Base-by-base conservation (phyloP, 1,140 invertebrate species). In the Drosophila ananassae region DNA sequence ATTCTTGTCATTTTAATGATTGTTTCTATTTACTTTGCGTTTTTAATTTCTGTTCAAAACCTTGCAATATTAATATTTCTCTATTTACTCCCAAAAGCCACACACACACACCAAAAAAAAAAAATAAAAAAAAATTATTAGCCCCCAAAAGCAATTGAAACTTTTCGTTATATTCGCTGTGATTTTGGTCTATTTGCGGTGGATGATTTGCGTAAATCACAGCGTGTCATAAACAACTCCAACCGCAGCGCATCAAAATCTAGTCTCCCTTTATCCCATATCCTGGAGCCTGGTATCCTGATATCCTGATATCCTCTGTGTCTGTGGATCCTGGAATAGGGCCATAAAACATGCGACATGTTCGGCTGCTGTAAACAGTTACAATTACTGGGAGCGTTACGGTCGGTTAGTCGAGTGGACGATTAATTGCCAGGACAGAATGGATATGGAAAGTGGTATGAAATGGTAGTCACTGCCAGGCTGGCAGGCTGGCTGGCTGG, bases 351-450 rank as follows among this genome's bases (percentile, higher is more conserved):
- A 73, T 73, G 50, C 71, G 57, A 48, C 68, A 62, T 73, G 71
- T 73, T 73, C 54, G 71, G 39, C 69, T 73, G 68, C 66, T 62
- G 57, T 73, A 73, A 73, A 73, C 71, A 73, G 68, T 73, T 54
- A 73, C 71, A 73, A 73, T 73, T 73, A 73, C 51, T 54, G 68
- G 37, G 50, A 50, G 67, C 63, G 39, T 22, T 47, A 37, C 64
- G 55, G 52, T 56, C 44, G 32, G 52, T 30, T 56, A 41, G 58
- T 63, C 52, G 72, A 74, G 71, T 74, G 71, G 53, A 75, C 71
- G 61, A 75, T 75, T 75, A 75, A 75, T 75, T 75, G 73, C 72
- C 73, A 30, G 51, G 21, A 2, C 60, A 54, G 66, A 56, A 28
- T 56, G 53, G 41, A 28, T 21, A 44, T 44, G 44, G 44, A 47